Percentiles rank a stretch among this genome's conserved stretches.
These are phyloP conservation scores for Micrasema longulum DNA, from an alignment of 1,140 invertebrate genomes.

Conservation along the genomic window DNA sequence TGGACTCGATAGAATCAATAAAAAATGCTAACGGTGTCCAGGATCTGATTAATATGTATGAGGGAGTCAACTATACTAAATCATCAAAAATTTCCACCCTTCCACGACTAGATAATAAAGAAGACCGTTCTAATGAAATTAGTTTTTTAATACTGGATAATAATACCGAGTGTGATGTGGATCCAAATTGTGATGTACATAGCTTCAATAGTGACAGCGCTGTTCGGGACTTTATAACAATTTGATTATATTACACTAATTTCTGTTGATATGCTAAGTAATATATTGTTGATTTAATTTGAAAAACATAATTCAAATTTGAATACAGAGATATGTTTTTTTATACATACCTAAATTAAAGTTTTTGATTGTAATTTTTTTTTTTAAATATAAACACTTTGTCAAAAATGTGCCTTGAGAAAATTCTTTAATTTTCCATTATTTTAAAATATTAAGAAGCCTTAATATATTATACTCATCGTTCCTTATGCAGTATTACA, in stretches of 20 bases:
- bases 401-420: no score
- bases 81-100: slow-evolving; percentile 4
- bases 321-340: no score
- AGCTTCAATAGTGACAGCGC: not conserved
- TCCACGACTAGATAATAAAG: slow-evolving; percentile 6
- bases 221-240: slow-evolving; percentile 20
- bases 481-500: no score
- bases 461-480: no score
- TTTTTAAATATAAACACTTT: no score
- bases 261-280: not conserved
- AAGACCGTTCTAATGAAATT: slow-evolving; percentile 35
- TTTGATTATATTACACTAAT: not conserved
- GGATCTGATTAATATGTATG: slow-evolving; percentile 49
- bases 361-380: no score
- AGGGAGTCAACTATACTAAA: slow-evolving; percentile 7
- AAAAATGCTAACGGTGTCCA: slow-evolving; percentile 27
- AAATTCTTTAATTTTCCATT: no score
- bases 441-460: no score
- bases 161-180: not conserved
- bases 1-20: slow-evolving; percentile 17
- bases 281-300: no score
- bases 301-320: no score
- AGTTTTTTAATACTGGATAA: slow-evolving; percentile 48
- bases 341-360: no score
- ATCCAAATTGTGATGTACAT: not conserved